phyloP scores from a whole-genome alignment of 2,113 vertebrate genomes.

The Thinocorus orbignyianus region DNA sequence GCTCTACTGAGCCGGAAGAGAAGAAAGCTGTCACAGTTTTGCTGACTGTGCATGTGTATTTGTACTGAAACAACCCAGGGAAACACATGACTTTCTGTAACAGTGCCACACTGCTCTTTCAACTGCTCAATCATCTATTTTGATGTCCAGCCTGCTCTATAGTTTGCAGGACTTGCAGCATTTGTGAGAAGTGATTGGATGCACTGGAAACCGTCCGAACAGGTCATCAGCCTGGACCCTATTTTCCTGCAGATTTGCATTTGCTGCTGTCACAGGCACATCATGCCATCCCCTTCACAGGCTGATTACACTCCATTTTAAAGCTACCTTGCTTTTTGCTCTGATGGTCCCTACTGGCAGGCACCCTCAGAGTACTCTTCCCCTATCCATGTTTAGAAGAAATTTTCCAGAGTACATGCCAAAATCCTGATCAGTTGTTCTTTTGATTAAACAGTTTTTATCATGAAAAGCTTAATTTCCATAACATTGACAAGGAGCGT shows the following conservation, averaged over 20 bases:
- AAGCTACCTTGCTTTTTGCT: neutral
- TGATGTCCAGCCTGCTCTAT: neutral
- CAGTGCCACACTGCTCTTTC: neutral
- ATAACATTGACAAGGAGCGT: neutral
- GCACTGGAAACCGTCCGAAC: slow-evolving; percentile 20
- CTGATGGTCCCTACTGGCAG: neutral
- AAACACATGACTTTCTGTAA: slow-evolving; percentile 19
- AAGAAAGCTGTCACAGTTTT: neutral
- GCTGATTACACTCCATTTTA: neutral
- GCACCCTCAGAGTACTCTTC: neutral
- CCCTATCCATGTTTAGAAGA: neutral
- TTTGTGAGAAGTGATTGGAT: slow-evolving; percentile 26
- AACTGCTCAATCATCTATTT: slow-evolving; percentile 36
- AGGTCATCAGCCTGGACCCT: slow-evolving; percentile 7
- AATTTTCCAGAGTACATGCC: neutral
- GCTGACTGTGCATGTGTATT: slow-evolving; percentile 36
- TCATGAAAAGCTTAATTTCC: neutral
- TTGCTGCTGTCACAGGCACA: slow-evolving; percentile 15
- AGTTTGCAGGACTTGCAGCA: slow-evolving; percentile 4
- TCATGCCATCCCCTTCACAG: neutral
- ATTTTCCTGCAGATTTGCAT: slow-evolving; percentile 18
- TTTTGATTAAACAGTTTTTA: neutral
- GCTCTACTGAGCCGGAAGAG: neutral
- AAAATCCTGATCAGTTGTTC: neutral
- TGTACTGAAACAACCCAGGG: slow-evolving; percentile 2